Percentiles rank a stretch among this genome's conserved stretches.
Evolutionary conservation across 2,797 vertebrate species (phyloP).

Genomic region (Sebastes aleutianus): DNA sequence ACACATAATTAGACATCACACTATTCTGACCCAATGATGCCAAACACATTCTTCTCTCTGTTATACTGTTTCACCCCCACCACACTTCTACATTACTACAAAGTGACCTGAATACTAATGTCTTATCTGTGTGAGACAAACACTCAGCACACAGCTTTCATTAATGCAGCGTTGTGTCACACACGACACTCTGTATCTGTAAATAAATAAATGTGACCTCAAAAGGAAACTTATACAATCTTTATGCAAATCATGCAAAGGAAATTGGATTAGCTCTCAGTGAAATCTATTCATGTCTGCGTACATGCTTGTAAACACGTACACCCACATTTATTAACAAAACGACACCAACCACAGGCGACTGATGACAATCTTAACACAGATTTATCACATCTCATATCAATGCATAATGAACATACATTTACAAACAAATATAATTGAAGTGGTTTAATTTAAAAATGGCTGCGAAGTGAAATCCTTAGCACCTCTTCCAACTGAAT

Average conservation of each 20-base stretch:
- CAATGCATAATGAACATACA: neutral
- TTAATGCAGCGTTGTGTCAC: slow-evolving; percentile 41
- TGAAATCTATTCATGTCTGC: neutral
- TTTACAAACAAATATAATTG: neutral
- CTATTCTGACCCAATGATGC: neutral
- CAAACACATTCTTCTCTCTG: neutral
- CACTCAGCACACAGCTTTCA: slow-evolving; percentile 27
- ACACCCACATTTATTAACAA: neutral
- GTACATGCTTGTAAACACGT: neutral
- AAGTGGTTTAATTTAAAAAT: neutral
- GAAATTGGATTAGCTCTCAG: slow-evolving; percentile 20
- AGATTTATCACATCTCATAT: neutral
- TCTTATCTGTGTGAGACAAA: slow-evolving; percentile 31
- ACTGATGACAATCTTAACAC: neutral
- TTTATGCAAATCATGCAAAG: slow-evolving; percentile 38
- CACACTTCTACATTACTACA: neutral
- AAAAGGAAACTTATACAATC: slow-evolving; percentile 18
- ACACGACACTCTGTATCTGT: neutral
- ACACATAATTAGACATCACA: slow-evolving; percentile 3
- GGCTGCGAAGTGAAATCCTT: slow-evolving; percentile 11
- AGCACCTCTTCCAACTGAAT: neutral
- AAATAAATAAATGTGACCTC: slow-evolving; percentile 20
- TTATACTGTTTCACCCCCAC: slow-evolving; percentile 9
- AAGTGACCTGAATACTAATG: slow-evolving; percentile 45
- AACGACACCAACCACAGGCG: neutral